phyloP scores from a whole-genome alignment of 2,888 invertebrate genomes.

The Drosophila anomalata region DNA sequence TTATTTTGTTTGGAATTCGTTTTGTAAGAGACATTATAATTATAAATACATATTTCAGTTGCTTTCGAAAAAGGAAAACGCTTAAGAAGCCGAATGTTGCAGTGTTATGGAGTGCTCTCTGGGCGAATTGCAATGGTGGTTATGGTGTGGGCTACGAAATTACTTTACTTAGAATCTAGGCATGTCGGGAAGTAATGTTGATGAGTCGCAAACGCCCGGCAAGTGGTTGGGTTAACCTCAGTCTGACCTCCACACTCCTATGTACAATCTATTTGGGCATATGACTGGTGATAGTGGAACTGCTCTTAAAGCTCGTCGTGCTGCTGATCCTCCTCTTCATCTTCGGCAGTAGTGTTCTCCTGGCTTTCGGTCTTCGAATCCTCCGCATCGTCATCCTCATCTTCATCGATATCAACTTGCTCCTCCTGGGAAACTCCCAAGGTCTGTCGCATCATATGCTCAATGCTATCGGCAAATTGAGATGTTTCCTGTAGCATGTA shows the following conservation, averaged over 20 bases:
- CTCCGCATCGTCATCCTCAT: constrained; percentile 83
- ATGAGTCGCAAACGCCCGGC: constrained; percentile 58
- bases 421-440: constrained; percentile 92
- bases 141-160: constrained; percentile 35
- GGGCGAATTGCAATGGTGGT: constrained; percentile 14
- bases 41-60: constrained; percentile 25
- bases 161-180: constrained; percentile 64
- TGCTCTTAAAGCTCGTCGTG: constrained; percentile 87
- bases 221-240: constrained; percentile 61
- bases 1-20: constrained; percentile 34
- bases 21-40: constrained; percentile 26
- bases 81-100: constrained; percentile 19
- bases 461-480: constrained; percentile 95
- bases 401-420: constrained; percentile 84
- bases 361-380: constrained; percentile 79
- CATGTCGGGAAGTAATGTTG: constrained; percentile 51
- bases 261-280: constrained; percentile 54
- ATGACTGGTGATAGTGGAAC: neutral
- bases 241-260: constrained; percentile 69
- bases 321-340: constrained; percentile 84
- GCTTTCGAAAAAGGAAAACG: constrained; percentile 35
- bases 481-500: constrained; percentile 94
- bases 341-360: constrained; percentile 80
- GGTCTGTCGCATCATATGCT: constrained; percentile 92
- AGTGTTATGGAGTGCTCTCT: constrained; percentile 46